Base-by-base conservation (phyloP, 2,113 vertebrate genomes). In the Marmota flaviventris region DNA sequence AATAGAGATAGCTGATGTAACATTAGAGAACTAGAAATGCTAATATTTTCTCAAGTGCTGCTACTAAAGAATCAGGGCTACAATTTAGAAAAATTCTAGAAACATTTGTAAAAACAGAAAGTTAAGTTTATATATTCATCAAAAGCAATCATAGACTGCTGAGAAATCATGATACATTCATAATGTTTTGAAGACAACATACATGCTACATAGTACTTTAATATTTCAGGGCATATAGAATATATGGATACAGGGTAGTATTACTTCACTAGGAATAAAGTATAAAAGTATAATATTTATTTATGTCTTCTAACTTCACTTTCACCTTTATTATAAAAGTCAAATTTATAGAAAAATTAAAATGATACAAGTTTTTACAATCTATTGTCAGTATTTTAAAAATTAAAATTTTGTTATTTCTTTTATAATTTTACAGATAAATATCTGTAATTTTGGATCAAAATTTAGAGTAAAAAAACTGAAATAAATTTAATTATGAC, bases 401-500 rank as follows among this genome's bases (percentile, higher is more conserved):
- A 79, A 5, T 76, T 76, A 39, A 83, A 34, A 77, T 72, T 77
- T 25, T 81, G 20, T 25, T 34, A 53, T 22, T 39, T 72, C 73
- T 81, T 20, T 25, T 75, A 45, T 82, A 79, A 87, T 81, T 89
- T 85, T 84, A 20, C 11, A 63, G 61, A 85, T 69, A 85, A 53
- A 11, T 85, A 39, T 48, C 67, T n/a, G 22, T 81, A 34, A 84
- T 37, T 58, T 69, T 16, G 25, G 3, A 48, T 88, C 10, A 88
- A 90, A 93, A 65, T 45, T 85, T 61, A 73, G 5, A 95, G 39
- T 86, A 45, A 95, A 51, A 93, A 76, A 96, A 51, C 34, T 42
- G 8, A 75, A 25, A 56, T 70, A 56, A 72, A 65, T 76, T n/a
- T 77, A 16, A 78, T 34, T 48, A 61, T 24, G 20, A 67, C 42